Percentiles rank a stretch among this genome's conserved stretches.
These are phyloP conservation scores for Calliopum simillimum DNA, from an alignment of 2,888 invertebrate genomes.

Conservation along the genomic window DNA sequence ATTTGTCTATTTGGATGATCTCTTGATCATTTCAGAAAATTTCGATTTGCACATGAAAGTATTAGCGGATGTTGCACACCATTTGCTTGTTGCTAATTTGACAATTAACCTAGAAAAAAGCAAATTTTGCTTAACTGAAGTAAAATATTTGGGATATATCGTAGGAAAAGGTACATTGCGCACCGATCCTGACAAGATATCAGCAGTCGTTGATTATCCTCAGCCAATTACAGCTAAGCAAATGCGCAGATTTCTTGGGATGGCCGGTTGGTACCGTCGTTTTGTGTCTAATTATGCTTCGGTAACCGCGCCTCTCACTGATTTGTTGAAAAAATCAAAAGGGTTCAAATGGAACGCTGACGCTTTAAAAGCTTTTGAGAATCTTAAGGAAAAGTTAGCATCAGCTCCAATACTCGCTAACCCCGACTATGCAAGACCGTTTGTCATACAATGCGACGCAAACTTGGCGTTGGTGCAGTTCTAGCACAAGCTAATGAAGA, in stretches of 20 bases:
- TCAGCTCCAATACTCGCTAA: too few species aligned
- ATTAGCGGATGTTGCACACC: not conserved
- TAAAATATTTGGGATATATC: too few species aligned
- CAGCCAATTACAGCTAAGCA: too few species aligned
- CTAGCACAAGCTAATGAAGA: too few species aligned
- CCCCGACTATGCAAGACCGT: not conserved
- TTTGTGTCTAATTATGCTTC: slow-evolving; percentile 25
- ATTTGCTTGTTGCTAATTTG: slow-evolving; percentile 30
- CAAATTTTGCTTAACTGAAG: too few species aligned
- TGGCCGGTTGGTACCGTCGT: slow-evolving; percentile 29
- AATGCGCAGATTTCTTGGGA: slow-evolving; percentile 27
- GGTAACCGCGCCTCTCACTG: slow-evolving; percentile 25
- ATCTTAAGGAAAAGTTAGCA: not conserved
- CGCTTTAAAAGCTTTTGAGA: slow-evolving; percentile 11
- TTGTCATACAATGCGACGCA: slow-evolving; percentile 33
- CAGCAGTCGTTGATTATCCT: too few species aligned
- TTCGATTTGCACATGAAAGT: slow-evolving; percentile 28
- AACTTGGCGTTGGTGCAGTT: slow-evolving; percentile 13
- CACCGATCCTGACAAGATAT: too few species aligned
- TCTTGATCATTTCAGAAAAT: slow-evolving; percentile 32
- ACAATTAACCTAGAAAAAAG: too few species aligned
- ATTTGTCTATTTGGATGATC: slow-evolving; percentile 42
- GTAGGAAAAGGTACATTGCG: too few species aligned
- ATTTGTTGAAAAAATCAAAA: slow-evolving; percentile 34
- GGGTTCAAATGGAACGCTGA: slow-evolving; percentile 24